phyloP scores from a whole-genome alignment of 2,113 vertebrate genomes.

The Orycteropus afer region DNA sequence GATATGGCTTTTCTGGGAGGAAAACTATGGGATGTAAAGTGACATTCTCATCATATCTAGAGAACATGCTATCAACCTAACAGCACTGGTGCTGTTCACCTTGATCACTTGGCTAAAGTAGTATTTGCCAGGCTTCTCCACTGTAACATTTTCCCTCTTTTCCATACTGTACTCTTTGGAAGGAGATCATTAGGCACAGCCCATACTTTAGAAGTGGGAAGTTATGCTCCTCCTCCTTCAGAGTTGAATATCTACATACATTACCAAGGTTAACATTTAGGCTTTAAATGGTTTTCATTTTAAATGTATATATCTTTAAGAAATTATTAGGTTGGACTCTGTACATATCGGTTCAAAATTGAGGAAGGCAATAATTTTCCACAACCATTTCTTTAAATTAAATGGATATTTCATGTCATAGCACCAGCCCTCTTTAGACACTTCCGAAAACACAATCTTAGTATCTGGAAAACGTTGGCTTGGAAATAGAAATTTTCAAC shows the following conservation, averaged over 20 bases:
- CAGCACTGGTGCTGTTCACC: no score
- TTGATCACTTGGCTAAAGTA: no score
- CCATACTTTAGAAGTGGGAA: no score
- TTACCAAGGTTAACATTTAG: background rate
- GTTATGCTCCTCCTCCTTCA: background rate
- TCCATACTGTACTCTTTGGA: no score
- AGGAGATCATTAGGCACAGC: no score
- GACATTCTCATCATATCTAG: background rate
- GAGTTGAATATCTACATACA: background rate
- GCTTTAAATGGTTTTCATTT: constrained; percentile 34
- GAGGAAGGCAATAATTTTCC: background rate
- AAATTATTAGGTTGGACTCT: background rate
- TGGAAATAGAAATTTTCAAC: background rate
- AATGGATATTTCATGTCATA: background rate
- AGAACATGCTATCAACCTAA: background rate
- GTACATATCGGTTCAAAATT: background rate
- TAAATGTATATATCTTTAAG: background rate
- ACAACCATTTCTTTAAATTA: background rate
- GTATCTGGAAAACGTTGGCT: constrained; percentile 5
- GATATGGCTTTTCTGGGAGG: background rate
- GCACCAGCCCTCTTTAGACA: constrained; percentile 14
- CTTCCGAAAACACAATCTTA: background rate
- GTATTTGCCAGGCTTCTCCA: no score
- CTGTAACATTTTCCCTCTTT: no score
- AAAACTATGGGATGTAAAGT: background rate